Evolutionary conservation across 2,888 invertebrate species (phyloP), one percentile per base, ranked within the genome.

Genomic region (Alviniconcha strummeri): DNA sequence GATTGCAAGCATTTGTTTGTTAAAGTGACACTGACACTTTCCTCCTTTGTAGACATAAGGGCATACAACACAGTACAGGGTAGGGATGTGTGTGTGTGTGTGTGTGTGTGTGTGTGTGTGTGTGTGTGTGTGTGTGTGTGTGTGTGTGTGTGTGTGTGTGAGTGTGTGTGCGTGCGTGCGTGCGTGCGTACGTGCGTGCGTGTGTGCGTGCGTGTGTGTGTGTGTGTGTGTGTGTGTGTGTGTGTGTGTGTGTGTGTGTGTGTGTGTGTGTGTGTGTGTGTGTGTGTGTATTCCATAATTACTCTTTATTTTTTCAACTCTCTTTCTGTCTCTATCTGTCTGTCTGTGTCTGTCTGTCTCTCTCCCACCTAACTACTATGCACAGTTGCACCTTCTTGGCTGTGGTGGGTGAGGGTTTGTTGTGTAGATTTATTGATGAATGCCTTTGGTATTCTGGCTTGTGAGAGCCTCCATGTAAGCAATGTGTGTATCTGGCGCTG

Each of bases 121-220:
- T 64, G 69, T 17, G 69, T 15, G 69, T 17, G 17, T 15, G 69
- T n/a, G 69, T 15, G 69, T n/a, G n/a, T n/a, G 67, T 11, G 67
- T n/a, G 67, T 69, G 67, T n/a, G 67, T 60, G 7, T 13, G 60
- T 13, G 69, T 13, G 69, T 8, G 69, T 69, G 13, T 5, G 5
- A 5, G 69, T 69, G 69, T 69, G 17, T 69, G 69, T 69, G 69
- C 15, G 69, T 69, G 69, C 15, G 69, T 69, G 69, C 15, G 13
- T 69, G 69, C 15, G 69, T 69, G 69, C 15, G 69, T 69, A 5
- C 15, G n/a, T n/a, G 13, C 5, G n/a, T 69, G 69, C 15, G 13
- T 69, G 69, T 69, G 69, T 69, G 69, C 15, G 69, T 69, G 13
- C 15, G 69, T 69, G 69, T 69, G 69, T n/a, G 69, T 69, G n/a